Percentiles rank a stretch among this genome's conserved stretches.
Conservation (phyloP, 92 coral and sea anemone species). For the Zoanthus gigantus region DNA sequence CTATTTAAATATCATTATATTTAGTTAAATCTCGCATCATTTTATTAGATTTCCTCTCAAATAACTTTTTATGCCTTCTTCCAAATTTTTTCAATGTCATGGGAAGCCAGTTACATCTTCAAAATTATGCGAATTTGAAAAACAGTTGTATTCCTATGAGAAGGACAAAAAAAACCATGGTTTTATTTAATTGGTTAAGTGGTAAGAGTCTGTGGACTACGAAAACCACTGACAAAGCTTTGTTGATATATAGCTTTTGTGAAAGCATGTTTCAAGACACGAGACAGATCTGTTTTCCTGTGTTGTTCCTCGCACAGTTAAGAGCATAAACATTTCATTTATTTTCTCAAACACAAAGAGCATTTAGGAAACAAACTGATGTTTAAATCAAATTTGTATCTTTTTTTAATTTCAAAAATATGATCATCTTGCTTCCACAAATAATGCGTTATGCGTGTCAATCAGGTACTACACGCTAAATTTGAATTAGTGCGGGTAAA, state of each 20-base stretch:
- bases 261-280: not conserved
- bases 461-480: not conserved
- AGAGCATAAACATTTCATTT: not conserved
- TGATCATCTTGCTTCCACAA: not conserved
- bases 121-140: not conserved
- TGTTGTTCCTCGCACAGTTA: not conserved
- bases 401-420: not conserved
- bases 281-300: too few relatives aligned
- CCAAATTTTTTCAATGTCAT: not conserved
- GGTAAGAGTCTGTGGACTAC: not conserved
- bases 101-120: not conserved
- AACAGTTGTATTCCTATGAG: not conserved
- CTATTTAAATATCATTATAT: too few relatives aligned
- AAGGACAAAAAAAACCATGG: not conserved
- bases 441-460: not conserved
- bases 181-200: not conserved
- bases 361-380: not conserved
- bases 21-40: not conserved
- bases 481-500: not conserved
- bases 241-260: slow-evolving; percentile 3
- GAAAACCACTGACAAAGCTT: slow-evolving; percentile 27
- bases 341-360: not conserved
- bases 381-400: not conserved
- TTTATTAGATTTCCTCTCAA: not conserved
- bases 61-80: not conserved